A percentile compares a stretch with the other conserved stretches of the same genome.
Conservation (phyloP, 1,140 invertebrate species). For the Kradibia gibbosae region DNA sequence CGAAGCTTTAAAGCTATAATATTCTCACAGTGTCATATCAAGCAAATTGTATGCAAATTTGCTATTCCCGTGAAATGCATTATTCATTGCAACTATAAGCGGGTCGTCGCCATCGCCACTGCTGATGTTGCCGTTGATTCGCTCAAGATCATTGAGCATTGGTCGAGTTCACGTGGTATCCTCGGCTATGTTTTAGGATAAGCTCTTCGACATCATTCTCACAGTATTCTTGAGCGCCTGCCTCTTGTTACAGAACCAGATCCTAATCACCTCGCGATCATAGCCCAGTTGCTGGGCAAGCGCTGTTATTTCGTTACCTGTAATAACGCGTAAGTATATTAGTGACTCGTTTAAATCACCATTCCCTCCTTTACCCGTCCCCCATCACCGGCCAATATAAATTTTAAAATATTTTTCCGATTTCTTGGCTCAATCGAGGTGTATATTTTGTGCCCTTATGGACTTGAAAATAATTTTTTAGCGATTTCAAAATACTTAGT, state of each 20-base stretch:
- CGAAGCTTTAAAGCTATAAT: slow-evolving; percentile 51
- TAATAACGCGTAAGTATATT: slow-evolving; percentile 55
- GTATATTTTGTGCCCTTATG: too few species aligned
- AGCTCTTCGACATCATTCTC: slow-evolving; percentile 90
- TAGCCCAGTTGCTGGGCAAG: slow-evolving; percentile 95
- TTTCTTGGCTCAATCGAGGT: neutral
- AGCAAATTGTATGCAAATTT: slow-evolving; percentile 37
- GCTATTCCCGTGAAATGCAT: slow-evolving; percentile 41
- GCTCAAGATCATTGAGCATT: slow-evolving; percentile 29
- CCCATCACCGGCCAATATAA: neutral
- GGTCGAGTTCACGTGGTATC: slow-evolving; percentile 47
- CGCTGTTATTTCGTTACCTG: slow-evolving; percentile 96
- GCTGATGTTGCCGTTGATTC: slow-evolving; percentile 5
- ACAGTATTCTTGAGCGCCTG: slow-evolving; percentile 97
- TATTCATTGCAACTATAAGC: slow-evolving; percentile 35
- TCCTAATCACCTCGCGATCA: slow-evolving; percentile 97
- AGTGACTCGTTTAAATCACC: neutral
- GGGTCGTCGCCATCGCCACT: neutral
- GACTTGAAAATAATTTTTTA: neutral
- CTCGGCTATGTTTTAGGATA: slow-evolving; percentile 65
- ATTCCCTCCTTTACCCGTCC: too few species aligned
- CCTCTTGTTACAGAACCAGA: slow-evolving; percentile 99
- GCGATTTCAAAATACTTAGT: too few species aligned
- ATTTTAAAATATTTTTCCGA: neutral
- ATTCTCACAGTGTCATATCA: slow-evolving; percentile 42